Conservation (phyloP, 2,888 invertebrate species). For the Drosophila basisetae region DNA sequence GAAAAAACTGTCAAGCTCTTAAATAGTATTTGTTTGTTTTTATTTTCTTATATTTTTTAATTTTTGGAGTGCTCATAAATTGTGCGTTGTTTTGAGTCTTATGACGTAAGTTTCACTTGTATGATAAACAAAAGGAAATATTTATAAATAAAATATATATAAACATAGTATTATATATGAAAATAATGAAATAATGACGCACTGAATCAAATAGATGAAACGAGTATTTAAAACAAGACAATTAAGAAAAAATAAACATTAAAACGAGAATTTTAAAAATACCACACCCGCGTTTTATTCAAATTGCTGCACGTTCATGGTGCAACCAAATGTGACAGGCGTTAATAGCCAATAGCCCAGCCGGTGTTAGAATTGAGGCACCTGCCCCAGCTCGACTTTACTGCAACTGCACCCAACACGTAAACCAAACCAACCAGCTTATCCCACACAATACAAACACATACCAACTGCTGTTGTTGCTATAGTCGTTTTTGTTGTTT, state of each 20-base stretch:
- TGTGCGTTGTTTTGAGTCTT: conserved; percentile 34
- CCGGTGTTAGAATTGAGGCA: conserved; percentile 57
- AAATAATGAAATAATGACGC: conserved; percentile 81
- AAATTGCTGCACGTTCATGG: conserved; percentile 22
- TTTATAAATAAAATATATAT: conserved; percentile 37
- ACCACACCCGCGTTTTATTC: conserved; percentile 19
- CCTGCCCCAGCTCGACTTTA: conserved; percentile 33
- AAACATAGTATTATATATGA: conserved; percentile 63
- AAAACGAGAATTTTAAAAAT: conserved; percentile 59
- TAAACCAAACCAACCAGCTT: conserved; percentile 29
- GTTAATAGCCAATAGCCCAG: conserved; percentile 53
- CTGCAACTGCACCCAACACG: conserved; percentile 2
- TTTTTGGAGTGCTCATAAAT: conserved; percentile 37
- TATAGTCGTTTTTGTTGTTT: neutral
- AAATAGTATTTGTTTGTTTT: conserved; percentile 13
- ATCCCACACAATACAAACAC: conserved; percentile 61
- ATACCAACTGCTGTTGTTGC: conserved; percentile 39
- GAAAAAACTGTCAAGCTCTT: conserved; percentile 33
- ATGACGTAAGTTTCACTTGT: conserved; percentile 71
- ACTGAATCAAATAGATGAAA: conserved; percentile 85
- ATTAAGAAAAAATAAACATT: conserved; percentile 65
- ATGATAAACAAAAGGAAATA: conserved; percentile 66
- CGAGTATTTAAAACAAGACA: conserved; percentile 78
- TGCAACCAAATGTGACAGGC: conserved; percentile 6
- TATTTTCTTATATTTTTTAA: conserved; percentile 3